Percentiles rank a stretch among this genome's conserved stretches.
Evolutionary conservation across 2,888 invertebrate genomes (phyloP).

Genomic region (Zeuzera pyrina): DNA sequence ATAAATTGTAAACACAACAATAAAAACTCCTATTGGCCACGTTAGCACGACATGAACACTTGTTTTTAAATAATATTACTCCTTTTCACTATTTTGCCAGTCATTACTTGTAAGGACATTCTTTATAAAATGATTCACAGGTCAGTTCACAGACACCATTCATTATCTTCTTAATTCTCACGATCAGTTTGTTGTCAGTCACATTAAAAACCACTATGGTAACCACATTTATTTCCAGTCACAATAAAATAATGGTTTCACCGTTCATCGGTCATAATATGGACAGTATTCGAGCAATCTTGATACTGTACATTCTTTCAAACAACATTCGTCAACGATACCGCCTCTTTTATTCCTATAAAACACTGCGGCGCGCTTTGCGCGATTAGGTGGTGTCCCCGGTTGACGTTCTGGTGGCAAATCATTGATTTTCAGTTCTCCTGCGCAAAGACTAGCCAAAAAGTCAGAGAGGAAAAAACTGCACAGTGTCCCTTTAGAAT

Average conservation of each 20-base stretch:
- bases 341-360: constrained; percentile 34
- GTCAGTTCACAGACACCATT: too few relatives aligned
- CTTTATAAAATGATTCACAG: too few relatives aligned
- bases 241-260: constrained; percentile 27
- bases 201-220: too few relatives aligned
- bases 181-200: too few relatives aligned
- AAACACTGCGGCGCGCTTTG: constrained; percentile 36
- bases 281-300: constrained; percentile 55
- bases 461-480: constrained; percentile 34
- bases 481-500: constrained; percentile 36
- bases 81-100: too few relatives aligned
- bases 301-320: constrained; percentile 38
- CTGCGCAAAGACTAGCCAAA: constrained; percentile 41
- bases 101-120: too few relatives aligned
- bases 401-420: constrained; percentile 27
- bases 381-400: constrained; percentile 25
- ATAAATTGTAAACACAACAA: too few relatives aligned
- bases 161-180: too few relatives aligned
- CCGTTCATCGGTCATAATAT: constrained; percentile 50
- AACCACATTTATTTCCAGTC: too few relatives aligned
- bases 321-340: constrained; percentile 47
- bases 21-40: too few relatives aligned
- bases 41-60: too few relatives aligned
- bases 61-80: too few relatives aligned
- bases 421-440: constrained; percentile 28